A percentile compares a stretch with the other conserved stretches of the same genome.
phyloP scores from a whole-genome alignment of 2,888 invertebrate genomes.

The Trichacis sp. region DNA sequence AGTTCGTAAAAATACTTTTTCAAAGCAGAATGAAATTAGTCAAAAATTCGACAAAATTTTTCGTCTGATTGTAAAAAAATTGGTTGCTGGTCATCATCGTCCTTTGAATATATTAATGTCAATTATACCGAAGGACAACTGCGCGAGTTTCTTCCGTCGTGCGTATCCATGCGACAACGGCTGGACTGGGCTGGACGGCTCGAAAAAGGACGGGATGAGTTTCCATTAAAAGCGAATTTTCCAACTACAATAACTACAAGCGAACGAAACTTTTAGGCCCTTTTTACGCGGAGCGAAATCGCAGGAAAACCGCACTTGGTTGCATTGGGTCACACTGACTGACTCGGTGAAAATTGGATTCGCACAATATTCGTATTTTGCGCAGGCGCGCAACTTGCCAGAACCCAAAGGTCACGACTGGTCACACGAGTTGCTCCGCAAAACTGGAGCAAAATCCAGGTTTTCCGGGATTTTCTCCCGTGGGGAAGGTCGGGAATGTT shows the following conservation, averaged over 20 bases:
- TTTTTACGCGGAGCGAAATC: no score
- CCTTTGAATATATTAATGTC: neutral
- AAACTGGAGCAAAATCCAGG: slow-evolving; percentile 25
- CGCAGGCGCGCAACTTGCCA: slow-evolving; percentile 54
- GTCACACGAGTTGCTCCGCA: slow-evolving; percentile 28
- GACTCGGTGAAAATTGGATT: slow-evolving; percentile 10
- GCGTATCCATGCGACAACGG: slow-evolving; percentile 42
- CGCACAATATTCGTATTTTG: slow-evolving; percentile 24
- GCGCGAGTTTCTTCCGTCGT: slow-evolving; percentile 48
- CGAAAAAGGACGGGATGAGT: slow-evolving; percentile 9
- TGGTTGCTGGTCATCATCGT: no score
- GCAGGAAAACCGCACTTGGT: no score
- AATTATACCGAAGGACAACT: slow-evolving; percentile 53
- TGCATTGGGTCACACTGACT: slow-evolving; percentile 25
- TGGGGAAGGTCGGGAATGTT: neutral
- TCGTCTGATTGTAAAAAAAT: no score
- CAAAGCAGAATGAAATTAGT: no score
- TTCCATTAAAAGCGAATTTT: slow-evolving; percentile 20
- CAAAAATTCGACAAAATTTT: no score
- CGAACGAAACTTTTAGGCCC: no score
- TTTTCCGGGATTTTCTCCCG: neutral
- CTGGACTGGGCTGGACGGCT: slow-evolving; percentile 39
- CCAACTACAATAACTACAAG: slow-evolving; percentile 4
- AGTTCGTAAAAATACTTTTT: no score
- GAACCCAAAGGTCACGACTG: slow-evolving; percentile 53